Conservation (phyloP, 2,113 vertebrate species). For the Eolophus roseicapilla region DNA sequence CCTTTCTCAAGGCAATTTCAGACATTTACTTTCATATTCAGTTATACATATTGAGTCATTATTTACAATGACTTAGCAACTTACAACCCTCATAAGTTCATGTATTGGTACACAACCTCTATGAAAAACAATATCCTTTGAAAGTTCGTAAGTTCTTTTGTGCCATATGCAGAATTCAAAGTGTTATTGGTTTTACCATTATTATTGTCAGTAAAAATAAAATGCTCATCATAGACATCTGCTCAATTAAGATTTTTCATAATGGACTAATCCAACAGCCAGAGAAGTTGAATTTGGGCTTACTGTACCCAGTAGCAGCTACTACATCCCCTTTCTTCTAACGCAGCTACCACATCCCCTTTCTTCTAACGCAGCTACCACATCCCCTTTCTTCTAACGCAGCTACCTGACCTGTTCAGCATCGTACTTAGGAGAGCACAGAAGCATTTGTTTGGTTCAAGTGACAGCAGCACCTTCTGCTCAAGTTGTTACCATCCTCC, state of each 20-base stretch:
- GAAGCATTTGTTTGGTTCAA: background rate
- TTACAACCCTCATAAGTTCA: background rate
- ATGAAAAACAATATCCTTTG: background rate
- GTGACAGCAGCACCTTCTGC: background rate
- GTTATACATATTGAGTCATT: background rate
- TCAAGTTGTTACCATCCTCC: background rate
- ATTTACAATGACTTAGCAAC: background rate
- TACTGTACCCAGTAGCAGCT: background rate
- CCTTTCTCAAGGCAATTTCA: slow-evolving; percentile 3
- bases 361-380: background rate
- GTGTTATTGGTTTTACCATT: background rate
- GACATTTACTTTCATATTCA: background rate
- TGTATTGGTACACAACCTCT: background rate
- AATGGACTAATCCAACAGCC: background rate
- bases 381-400: background rate
- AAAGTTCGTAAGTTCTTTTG: background rate
- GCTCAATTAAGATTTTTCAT: background rate
- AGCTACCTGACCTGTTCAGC: background rate
- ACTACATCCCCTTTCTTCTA: background rate
- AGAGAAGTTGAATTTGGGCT: background rate
- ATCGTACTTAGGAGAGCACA: background rate
- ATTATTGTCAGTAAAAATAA: background rate
- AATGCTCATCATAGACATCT: background rate
- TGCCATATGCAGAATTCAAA: background rate
- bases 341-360: background rate